Percentiles rank a stretch among this genome's conserved stretches.
Evolutionary conservation across 1,140 invertebrate genomes (phyloP).

Genomic region (Rhysida immarginata): DNA sequence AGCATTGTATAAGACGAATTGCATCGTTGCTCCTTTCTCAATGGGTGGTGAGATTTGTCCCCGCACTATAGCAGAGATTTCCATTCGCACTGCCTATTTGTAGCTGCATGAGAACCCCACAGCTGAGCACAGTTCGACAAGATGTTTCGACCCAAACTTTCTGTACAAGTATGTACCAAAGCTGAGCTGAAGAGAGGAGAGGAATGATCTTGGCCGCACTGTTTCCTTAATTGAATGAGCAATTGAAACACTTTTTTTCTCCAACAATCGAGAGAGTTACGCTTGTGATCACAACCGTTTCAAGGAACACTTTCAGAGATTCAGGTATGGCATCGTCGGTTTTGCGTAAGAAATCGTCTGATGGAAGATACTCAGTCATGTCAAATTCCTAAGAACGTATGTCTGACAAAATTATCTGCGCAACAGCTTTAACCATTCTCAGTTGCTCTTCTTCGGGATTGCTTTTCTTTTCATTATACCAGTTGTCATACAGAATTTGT

Average conservation of each 20-base stretch:
- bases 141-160: conserved; percentile 7
- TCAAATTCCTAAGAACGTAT: conserved; percentile 21
- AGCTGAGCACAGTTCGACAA: conserved; percentile 8
- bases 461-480: conserved; percentile 1
- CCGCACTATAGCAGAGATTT: conserved; percentile 13
- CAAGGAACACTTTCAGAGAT: conserved; percentile 8
- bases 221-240: conserved; percentile 14
- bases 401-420: conserved; percentile 24
- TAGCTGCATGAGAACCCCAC: conserved; percentile 15
- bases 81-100: conserved; percentile 12
- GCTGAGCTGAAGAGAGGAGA: conserved; percentile 7
- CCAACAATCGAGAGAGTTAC: conserved; percentile 4
- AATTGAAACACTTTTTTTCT: conserved; percentile 10
- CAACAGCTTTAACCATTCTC: conserved; percentile 21
- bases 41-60: conserved; percentile 11
- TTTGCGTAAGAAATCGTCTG: conserved; percentile 16
- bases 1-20: conserved; percentile 14
- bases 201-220: conserved; percentile 10
- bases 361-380: conserved; percentile 22
- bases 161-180: not conserved
- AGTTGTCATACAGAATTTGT: conserved; percentile 8
- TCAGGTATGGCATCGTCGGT: conserved; percentile 7
- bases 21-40: conserved; percentile 14
- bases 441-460: not conserved
- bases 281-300: conserved; percentile 12